Base-by-base conservation (phyloP, 2,888 invertebrate genomes). In the Lampropteryx suffumata region DNA sequence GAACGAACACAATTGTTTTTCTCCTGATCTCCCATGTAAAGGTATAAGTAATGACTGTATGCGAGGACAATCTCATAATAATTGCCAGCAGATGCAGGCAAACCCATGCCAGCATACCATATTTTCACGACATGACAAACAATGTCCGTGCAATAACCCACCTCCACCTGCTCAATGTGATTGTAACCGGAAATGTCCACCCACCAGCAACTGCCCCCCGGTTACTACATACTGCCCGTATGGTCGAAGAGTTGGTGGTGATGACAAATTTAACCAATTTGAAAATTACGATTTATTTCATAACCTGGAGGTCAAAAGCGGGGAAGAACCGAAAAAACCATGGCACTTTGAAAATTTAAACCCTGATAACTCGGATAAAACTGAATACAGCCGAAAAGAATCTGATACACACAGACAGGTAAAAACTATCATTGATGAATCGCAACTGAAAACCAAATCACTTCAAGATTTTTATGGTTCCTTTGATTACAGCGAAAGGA, bases 401-500 rank as follows among this genome's bases (percentile, higher is more conserved):
- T 51, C 55, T 41, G 59, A 62, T 12, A 48, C 54, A 52, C 62
- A 64, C 57, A 61, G 68, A 67, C 69, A 76, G 67, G 68, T 70
- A 71, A 74, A 65, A 55, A 50, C 55, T 45, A 34, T 45, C n/a
- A 47, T 50, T 29, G 60, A 60, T 35, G 45, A 62, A 37, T 53
- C 61, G n/a, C 10, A 21, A 24, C 11, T 7, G 44, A 65, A 62
- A 21, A 39, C 58, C 50, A 62, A 60, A 57, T 64, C 65, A 28
- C 53, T 40, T 10, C 71, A 76, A 50, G 67, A 71, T 55, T 64
- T 61, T 60, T 69, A 74, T 60, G 61, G 52, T 61, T 69, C 61
- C n/a, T 69, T 70, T 71, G 59, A 73, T 73, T 75, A 61, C 55
- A 79, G 76, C 60, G 57, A 71, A 55, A 74, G 80, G 66, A 67